These are phyloP conservation scores for Urocyon cinereoargenteus DNA, from an alignment of 2,797 vertebrate species.

Conservation along the genomic window DNA sequence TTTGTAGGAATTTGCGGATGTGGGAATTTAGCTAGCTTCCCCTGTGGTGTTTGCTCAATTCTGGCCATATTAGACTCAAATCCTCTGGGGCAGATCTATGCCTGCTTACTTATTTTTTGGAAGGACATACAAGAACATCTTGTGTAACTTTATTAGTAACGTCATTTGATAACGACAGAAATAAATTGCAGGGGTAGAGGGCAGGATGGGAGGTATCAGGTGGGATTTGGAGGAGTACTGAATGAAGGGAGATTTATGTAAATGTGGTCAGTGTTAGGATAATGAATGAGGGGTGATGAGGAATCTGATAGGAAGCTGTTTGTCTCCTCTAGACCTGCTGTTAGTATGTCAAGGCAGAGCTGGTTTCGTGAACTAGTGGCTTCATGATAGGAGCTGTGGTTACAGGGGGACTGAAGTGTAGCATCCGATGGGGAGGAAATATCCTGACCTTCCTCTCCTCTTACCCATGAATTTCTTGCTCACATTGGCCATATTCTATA, in stretches of 20 bases:
- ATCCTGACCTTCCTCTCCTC: background rate
- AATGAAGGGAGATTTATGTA: background rate
- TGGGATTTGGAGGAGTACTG: background rate
- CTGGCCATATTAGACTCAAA: background rate
- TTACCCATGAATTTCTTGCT: background rate
- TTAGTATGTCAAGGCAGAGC: background rate
- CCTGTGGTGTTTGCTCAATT: background rate
- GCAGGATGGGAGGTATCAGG: background rate
- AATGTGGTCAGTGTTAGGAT: background rate
- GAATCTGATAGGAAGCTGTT: background rate
- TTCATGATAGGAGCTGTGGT: background rate
- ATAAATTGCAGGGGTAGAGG: background rate
- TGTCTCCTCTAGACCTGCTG: background rate
- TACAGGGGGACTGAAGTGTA: background rate
- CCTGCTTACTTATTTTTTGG: background rate
- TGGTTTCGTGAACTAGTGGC: background rate
- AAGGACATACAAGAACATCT: background rate
- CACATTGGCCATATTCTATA: background rate
- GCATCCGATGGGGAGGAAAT: background rate
- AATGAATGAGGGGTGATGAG: background rate
- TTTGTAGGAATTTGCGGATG: background rate
- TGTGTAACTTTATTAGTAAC: background rate
- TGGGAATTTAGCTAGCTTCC: background rate
- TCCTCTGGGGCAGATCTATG: background rate
- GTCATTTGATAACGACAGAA: background rate